Conservation (phyloP, 2,797 vertebrate genomes). For the Xyrichtys novacula region DNA sequence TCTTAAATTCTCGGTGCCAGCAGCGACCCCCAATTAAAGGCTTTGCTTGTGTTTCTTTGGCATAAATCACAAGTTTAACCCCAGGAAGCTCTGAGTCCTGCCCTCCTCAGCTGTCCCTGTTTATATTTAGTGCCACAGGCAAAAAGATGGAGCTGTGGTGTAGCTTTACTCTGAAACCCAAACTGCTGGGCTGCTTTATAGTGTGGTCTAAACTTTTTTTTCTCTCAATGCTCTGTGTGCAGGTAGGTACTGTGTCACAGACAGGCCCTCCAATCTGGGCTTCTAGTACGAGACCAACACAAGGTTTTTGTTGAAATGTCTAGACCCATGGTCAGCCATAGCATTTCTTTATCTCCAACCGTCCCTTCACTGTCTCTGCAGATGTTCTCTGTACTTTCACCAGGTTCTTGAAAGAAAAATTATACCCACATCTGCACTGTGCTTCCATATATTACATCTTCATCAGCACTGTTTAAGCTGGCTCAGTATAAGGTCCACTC, state of each 20-base stretch:
- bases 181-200: conserved; percentile 56
- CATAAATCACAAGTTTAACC: conserved; percentile 75
- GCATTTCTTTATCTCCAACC: conserved; percentile 43
- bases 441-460: background rate
- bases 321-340: conserved; percentile 33
- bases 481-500: too few relatives aligned
- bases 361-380: conserved; percentile 9
- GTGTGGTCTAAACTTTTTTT: conserved; percentile 14
- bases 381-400: conserved; percentile 1
- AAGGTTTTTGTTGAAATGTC: conserved; percentile 33
- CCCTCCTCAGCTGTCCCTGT: conserved; percentile 79
- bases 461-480: too few relatives aligned
- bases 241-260: conserved; percentile 31
- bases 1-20: conserved; percentile 60
- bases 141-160: conserved; percentile 63
- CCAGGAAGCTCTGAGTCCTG: conserved; percentile 61
- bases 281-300: conserved; percentile 1
- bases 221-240: conserved; percentile 12
- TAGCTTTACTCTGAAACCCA: conserved; percentile 67
- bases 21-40: conserved; percentile 65
- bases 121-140: conserved; percentile 80
- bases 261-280: conserved; percentile 7
- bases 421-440: background rate
- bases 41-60: conserved; percentile 64
- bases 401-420: background rate